These are phyloP conservation scores for Tachysurus vachellii DNA, from an alignment of 2,113 vertebrate species.

Conservation along the genomic window DNA sequence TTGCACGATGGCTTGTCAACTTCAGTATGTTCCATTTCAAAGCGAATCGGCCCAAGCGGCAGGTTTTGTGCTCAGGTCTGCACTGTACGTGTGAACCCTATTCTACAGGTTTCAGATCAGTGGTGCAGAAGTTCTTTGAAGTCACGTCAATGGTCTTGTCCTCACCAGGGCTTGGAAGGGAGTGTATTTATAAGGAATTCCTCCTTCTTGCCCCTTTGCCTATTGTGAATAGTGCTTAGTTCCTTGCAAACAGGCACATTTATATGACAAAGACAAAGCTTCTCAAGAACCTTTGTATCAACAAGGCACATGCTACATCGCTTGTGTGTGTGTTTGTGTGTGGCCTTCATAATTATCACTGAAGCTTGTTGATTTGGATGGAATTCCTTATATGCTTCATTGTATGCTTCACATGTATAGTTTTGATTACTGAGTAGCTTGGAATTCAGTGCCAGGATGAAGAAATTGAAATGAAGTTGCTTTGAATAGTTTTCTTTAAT, in stretches of 20 bases:
- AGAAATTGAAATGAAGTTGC: conserved; percentile 71
- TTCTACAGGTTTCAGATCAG: conserved; percentile 32
- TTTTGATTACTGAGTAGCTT: not conserved
- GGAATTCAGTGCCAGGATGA: conserved; percentile 26
- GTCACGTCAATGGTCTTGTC: conserved; percentile 5
- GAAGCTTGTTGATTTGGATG: conserved; percentile 31
- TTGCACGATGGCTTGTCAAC: conserved; percentile 31
- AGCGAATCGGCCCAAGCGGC: conserved; percentile 5
- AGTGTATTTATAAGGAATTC: conserved; percentile 17
- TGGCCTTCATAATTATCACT: conserved; percentile 28
- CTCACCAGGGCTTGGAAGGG: not conserved
- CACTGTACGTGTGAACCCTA: conserved; percentile 20
- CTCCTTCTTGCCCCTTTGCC: not conserved
- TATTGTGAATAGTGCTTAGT: not conserved
- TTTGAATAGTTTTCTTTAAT: conserved; percentile 77
- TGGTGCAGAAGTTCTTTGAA: conserved; percentile 27
- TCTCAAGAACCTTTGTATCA: conserved; percentile 4
- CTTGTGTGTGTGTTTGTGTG: conserved; percentile 8
- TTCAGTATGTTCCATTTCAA: conserved; percentile 29
- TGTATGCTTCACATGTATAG: conserved; percentile 12
- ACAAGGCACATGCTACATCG: not conserved
- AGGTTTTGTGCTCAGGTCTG: conserved; percentile 12
- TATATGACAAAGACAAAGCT: not conserved
- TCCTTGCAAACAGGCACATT: not conserved
- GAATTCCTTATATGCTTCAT: not conserved